Percentiles rank a stretch among this genome's conserved stretches.
Conservation (phyloP, 2,113 vertebrate species). For the Nipponia nippon region DNA sequence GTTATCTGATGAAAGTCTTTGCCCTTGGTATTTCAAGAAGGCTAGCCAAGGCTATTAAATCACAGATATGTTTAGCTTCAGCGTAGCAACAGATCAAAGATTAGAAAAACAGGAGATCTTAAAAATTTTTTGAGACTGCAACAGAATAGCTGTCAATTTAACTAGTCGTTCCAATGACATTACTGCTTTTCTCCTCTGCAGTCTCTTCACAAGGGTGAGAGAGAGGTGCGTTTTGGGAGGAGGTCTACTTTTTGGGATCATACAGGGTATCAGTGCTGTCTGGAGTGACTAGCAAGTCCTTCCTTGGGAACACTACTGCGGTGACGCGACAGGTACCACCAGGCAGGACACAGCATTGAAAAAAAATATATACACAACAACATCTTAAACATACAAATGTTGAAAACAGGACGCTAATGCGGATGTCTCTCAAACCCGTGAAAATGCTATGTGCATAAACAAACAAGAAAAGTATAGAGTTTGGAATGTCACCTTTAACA, state of each 20-base stretch:
- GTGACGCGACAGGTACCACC: neutral
- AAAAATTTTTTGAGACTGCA: neutral
- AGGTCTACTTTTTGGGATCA: neutral
- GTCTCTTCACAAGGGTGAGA: neutral
- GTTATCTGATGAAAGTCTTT: neutral
- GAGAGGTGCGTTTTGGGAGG: neutral
- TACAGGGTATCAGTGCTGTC: neutral
- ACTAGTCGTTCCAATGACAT: neutral
- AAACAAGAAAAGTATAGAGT: neutral
- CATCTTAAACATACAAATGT: neutral
- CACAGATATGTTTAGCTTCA: neutral
- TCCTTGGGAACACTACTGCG: neutral
- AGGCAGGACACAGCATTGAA: neutral
- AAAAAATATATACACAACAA: neutral
- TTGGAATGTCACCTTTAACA: neutral
- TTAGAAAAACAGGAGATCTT: neutral
- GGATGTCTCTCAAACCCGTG: neutral
- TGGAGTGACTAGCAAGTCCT: neutral
- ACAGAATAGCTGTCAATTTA: neutral
- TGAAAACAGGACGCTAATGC: neutral
- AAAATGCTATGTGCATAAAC: neutral
- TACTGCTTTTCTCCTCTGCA: neutral
- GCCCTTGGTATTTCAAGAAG: neutral
- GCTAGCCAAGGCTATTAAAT: neutral
- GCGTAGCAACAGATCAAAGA: neutral